Percentiles rank a stretch among this genome's conserved stretches.
Evolutionary conservation across 1,140 invertebrate genomes (phyloP).

Genomic region (Papilio helenus): DNA sequence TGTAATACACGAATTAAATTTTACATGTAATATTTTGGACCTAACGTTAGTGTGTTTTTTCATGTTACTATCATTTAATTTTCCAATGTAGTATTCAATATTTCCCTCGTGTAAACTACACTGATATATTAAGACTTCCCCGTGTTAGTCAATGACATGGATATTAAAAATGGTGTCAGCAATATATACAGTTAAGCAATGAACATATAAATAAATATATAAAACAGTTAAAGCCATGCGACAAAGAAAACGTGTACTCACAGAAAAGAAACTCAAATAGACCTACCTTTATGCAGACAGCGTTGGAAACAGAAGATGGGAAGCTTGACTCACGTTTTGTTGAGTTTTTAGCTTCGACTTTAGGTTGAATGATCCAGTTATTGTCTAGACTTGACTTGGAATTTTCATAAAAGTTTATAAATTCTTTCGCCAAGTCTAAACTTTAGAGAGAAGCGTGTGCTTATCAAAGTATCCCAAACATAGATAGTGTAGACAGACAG

Average conservation of each 20-base stretch:
- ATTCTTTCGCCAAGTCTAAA: constrained; percentile 15
- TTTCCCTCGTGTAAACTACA: neutral
- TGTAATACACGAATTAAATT: neutral
- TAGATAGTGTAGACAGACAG: constrained; percentile 48
- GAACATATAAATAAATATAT: constrained; percentile 29
- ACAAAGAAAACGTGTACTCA: constrained; percentile 21
- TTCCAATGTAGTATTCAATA: neutral
- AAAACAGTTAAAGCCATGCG: constrained; percentile 23
- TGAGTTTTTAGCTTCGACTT: constrained; percentile 31
- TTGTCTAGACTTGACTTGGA: constrained; percentile 23
- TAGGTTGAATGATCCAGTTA: constrained; percentile 22
- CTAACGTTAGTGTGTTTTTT: no score
- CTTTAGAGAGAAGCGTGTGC: constrained; percentile 3
- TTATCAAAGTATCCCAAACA: constrained; percentile 34
- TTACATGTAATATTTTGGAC: neutral
- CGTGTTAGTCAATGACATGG: constrained; percentile 22
- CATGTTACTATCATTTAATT: neutral
- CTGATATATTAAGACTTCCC: neutral
- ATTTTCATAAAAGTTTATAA: neutral
- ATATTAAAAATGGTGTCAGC: constrained; percentile 27
- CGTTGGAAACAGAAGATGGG: constrained; percentile 12
- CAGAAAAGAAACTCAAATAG: constrained; percentile 18
- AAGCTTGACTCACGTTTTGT: constrained; percentile 31
- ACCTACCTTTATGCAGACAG: constrained; percentile 36
- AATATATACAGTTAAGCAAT: constrained; percentile 14